Evolutionary conservation across 2,888 invertebrate species (phyloP).

Genomic region (Drosophila picticornis): DNA sequence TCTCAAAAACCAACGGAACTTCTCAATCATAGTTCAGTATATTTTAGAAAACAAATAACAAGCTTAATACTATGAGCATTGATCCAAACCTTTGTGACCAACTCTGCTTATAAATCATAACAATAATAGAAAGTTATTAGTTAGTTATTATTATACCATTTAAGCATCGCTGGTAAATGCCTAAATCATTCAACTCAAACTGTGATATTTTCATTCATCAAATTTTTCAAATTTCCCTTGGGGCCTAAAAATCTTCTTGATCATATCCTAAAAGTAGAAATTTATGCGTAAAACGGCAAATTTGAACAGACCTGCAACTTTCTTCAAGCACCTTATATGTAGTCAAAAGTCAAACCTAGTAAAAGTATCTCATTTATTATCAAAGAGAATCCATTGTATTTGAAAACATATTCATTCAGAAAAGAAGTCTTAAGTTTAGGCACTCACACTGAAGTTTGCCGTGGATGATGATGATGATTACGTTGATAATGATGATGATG

Average conservation of each 20-base stretch:
- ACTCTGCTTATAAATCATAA: neutral
- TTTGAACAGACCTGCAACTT: conserved; percentile 32
- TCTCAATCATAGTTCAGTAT: neutral
- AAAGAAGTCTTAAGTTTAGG: conserved; percentile 17
- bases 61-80: neutral
- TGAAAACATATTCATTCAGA: conserved; percentile 49
- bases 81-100: neutral
- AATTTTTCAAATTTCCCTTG: neutral
- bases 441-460: conserved; percentile 1
- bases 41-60: too few relatives aligned
- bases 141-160: neutral
- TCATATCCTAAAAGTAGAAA: conserved; percentile 41
- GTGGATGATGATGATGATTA: conserved; percentile 22
- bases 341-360: neutral
- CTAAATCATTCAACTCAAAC: neutral
- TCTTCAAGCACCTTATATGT: conserved; percentile 15
- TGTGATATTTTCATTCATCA: conserved; percentile 15
- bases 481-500: conserved; percentile 38
- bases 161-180: neutral
- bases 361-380: conserved; percentile 50
- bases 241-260: neutral
- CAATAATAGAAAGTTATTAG: neutral
- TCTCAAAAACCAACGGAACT: neutral
- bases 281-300: conserved; percentile 51
- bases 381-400: conserved; percentile 13